Conservation (phyloP, 2,113 vertebrate genomes). For the Dissostichus mawsoni region DNA sequence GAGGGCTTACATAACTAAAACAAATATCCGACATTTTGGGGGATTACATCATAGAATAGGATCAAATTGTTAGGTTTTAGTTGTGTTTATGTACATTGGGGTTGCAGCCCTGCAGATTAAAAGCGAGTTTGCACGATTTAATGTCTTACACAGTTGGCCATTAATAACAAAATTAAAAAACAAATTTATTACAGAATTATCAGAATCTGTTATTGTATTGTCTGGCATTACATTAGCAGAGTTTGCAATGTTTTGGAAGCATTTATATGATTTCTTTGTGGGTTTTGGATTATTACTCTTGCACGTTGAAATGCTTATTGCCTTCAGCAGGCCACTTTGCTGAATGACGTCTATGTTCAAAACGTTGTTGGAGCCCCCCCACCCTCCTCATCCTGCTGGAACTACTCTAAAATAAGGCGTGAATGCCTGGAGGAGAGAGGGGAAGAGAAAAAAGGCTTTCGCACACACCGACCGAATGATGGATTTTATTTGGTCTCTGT, state of each 20-base stretch:
- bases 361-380: slow-evolving; percentile 41
- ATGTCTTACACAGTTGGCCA: background rate
- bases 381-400: slow-evolving; percentile 49
- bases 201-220: background rate
- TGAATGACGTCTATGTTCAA: slow-evolving; percentile 61
- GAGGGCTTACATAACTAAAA: slow-evolving; percentile 77
- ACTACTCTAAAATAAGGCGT: slow-evolving; percentile 56
- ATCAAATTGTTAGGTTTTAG: slow-evolving; percentile 38
- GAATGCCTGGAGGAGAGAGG: slow-evolving; percentile 26
- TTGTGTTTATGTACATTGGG: slow-evolving; percentile 16
- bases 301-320: slow-evolving; percentile 42
- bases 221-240: slow-evolving; percentile 3
- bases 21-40: slow-evolving; percentile 76
- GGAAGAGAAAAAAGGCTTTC: slow-evolving; percentile 34
- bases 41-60: slow-evolving; percentile 74
- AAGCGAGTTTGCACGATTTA: slow-evolving; percentile 15
- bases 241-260: slow-evolving; percentile 19
- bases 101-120: slow-evolving; percentile 1
- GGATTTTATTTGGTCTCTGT: slow-evolving; percentile 83
- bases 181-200: background rate
- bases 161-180: background rate
- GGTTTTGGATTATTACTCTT: background rate
- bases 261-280: background rate
- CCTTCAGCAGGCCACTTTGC: slow-evolving; percentile 21
- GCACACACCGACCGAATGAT: slow-evolving; percentile 69